Evolutionary conservation across 2,113 vertebrate species (phyloP).

Genomic region (Acanthisitta chloris): DNA sequence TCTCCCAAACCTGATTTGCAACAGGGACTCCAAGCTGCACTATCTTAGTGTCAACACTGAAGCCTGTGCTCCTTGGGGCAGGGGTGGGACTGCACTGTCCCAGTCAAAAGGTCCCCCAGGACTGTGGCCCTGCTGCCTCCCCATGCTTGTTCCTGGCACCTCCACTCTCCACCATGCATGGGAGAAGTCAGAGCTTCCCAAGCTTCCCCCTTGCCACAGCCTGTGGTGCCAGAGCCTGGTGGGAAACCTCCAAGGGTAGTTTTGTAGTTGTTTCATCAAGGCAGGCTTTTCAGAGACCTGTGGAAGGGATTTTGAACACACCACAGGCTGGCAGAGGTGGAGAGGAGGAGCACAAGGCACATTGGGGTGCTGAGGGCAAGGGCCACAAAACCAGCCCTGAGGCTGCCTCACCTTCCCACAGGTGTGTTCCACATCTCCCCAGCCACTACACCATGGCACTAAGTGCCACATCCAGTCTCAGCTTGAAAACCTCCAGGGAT

Average conservation of each 20-base stretch:
- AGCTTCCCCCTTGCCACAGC: background rate
- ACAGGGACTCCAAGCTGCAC: background rate
- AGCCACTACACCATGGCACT: too few species aligned
- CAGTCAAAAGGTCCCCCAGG: background rate
- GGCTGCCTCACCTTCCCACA: background rate
- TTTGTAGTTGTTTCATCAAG: background rate
- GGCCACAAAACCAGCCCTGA: background rate
- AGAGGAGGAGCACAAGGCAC: background rate
- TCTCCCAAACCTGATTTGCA: background rate
- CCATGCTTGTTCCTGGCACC: background rate
- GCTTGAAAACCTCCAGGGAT: too few species aligned
- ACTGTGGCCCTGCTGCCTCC: accelerated
- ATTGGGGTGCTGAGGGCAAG: background rate
- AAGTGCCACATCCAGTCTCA: too few species aligned
- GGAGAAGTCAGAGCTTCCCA: background rate
- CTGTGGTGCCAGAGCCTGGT: background rate
- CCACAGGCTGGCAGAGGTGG: background rate
- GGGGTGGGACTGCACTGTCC: background rate
- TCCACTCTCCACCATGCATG: accelerated
- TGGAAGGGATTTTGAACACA: background rate
- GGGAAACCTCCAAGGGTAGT: background rate
- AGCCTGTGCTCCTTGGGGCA: background rate
- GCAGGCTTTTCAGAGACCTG: background rate
- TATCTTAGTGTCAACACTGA: background rate
- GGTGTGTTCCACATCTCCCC: too few species aligned